phyloP scores from a whole-genome alignment of 2,888 invertebrate genomes.

The Spilosoma lubricipeda region DNA sequence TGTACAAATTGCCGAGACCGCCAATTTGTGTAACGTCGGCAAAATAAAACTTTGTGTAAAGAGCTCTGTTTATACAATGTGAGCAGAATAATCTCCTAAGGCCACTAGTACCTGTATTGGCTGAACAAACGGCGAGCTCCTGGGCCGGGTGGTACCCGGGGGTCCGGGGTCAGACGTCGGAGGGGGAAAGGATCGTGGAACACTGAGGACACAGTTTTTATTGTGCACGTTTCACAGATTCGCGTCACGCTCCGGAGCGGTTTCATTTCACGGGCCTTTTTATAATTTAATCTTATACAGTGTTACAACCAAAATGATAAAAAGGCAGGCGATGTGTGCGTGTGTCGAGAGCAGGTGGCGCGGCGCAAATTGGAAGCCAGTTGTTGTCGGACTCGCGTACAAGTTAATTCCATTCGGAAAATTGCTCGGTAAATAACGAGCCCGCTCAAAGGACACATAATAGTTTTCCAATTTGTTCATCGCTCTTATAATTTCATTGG shows the following conservation, averaged over 20 bases:
- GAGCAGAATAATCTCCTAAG: conserved; percentile 29
- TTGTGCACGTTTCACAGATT: conserved; percentile 22
- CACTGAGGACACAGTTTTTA: conserved; percentile 12
- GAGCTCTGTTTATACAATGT: conserved; percentile 27
- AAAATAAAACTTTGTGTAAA: conserved; percentile 26
- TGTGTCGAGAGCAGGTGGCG: not conserved
- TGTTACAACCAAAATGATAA: conserved; percentile 68
- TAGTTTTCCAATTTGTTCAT: conserved; percentile 56
- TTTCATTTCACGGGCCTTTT: conserved; percentile 67
- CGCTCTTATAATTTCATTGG: conserved; percentile 55
- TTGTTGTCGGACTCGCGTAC: conserved; percentile 33
- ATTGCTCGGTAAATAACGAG: conserved; percentile 55
- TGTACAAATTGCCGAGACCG: conserved; percentile 5
- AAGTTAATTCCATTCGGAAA: conserved; percentile 53
- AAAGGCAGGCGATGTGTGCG: conserved; percentile 39
- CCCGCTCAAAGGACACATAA: conserved; percentile 43
- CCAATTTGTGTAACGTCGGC: conserved; percentile 17
- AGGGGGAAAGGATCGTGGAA: not conserved
- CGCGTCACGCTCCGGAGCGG: conserved; percentile 61
- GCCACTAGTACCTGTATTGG: conserved; percentile 43
- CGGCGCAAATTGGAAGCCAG: conserved; percentile 44
- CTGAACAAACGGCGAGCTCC: conserved; percentile 21
- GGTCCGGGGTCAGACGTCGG: not conserved
- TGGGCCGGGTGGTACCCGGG: not conserved
- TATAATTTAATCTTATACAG: conserved; percentile 73